Conservation (phyloP, 2,113 vertebrate species). For the Heloderma charlesbogerti region DNA sequence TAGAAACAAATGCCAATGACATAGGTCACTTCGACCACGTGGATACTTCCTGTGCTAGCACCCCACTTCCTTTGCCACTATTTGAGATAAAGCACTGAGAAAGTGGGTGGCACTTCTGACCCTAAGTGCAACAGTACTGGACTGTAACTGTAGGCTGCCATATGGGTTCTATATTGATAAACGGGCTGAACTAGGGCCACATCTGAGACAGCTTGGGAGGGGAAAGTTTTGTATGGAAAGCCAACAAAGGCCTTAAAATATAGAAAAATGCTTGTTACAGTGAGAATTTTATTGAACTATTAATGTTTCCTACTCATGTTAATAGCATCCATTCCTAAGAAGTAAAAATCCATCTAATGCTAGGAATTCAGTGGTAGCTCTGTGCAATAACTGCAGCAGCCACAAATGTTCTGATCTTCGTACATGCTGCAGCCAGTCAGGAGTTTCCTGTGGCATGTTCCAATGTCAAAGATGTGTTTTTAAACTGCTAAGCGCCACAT, state of each 20-base stretch:
- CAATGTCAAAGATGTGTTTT: not conserved
- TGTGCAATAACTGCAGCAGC: not conserved
- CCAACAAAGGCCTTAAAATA: not conserved
- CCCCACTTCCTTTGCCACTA: not conserved
- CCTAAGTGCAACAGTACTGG: not conserved
- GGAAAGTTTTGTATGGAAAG: not conserved
- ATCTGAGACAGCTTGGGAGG: not conserved
- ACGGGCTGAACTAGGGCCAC: not conserved
- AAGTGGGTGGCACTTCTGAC: not conserved
- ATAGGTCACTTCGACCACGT: not conserved
- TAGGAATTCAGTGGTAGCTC: not conserved
- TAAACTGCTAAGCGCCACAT: no score
- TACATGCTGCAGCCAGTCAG: not conserved
- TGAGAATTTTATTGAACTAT: not conserved
- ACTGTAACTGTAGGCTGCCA: not conserved
- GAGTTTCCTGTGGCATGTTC: not conserved
- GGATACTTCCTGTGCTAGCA: not conserved
- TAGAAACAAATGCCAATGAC: not conserved
- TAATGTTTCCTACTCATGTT: not conserved
- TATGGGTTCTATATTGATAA: not conserved
- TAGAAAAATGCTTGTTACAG: conserved; percentile 22
- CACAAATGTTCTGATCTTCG: not conserved
- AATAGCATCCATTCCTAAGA: not conserved
- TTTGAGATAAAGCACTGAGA: not conserved
- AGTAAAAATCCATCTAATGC: not conserved